Base-by-base conservation (phyloP, 1,140 invertebrate genomes). In the Alviniconcha marisindica region DNA sequence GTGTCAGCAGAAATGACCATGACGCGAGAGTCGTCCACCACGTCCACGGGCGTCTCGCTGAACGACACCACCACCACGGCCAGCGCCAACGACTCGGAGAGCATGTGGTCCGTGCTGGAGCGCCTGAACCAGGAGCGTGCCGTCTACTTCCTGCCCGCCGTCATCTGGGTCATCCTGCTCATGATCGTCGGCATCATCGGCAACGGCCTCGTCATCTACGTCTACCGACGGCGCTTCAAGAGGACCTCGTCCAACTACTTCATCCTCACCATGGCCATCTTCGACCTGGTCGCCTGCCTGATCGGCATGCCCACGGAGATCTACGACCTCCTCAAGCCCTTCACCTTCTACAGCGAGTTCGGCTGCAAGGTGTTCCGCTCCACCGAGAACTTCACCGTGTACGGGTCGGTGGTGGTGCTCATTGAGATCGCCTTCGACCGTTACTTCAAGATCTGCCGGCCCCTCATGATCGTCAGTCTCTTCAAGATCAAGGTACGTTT, bases 171-270 rank as follows among this genome's bases (percentile, higher is more conserved):
- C 0, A 33, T 83, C 31, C 69, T 89, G 21, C 71, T 90, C 24
- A 87, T 89, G 87, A 33, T 90, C 2, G 76, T 89, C 2, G 90
- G 90, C 33, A 77, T 88, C 10, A 44, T 87, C 14, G 90, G 90
- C 14, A 91, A 91, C 84, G 51, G 48, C 21, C 77, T 91, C 10
- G 90, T 90, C 7, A 80, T 91, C 42, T 88, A 88, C 74, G 88
- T 91, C 38, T 91, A 90, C 78, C 81, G 82, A 0, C 74, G 85
- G 14, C 80, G 85, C 21, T 90, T 90, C 82, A 88, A 87, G 60
- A 87, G 87, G 36, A 89, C 86, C 0, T 89, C 90, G 0, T 89
- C 88, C 2, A 89, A 91, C 66, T 89, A 90, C 81, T 91, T 91
- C 83, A 91, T 91, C 56, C 78, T 88, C 74, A 84, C 87, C 33